These are phyloP conservation scores for Busseola fusca DNA, from an alignment of 2,888 invertebrate species.

Conservation along the genomic window DNA sequence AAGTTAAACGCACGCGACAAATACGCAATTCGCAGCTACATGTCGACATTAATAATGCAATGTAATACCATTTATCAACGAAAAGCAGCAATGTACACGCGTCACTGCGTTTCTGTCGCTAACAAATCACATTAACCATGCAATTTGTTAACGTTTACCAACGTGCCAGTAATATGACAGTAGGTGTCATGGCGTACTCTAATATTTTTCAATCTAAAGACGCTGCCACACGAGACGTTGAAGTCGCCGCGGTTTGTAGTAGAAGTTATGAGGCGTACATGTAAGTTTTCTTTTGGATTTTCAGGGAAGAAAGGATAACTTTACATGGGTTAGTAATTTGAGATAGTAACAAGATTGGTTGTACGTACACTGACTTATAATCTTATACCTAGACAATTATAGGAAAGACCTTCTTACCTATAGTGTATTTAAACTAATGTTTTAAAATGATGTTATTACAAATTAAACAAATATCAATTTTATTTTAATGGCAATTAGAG, in stretches of 20 bases:
- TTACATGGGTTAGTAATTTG: neutral
- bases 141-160: conserved; percentile 59
- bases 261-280: conserved; percentile 1
- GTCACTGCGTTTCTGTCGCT: conserved; percentile 44
- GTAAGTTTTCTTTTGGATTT: neutral
- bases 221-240: conserved; percentile 22
- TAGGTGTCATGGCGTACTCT: conserved; percentile 49
- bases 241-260: conserved; percentile 8
- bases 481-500: too few species aligned
- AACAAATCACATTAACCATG: conserved; percentile 61
- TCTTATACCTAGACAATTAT: neutral
- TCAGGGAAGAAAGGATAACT: neutral
- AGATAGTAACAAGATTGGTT: neutral
- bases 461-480: too few species aligned
- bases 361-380: neutral
- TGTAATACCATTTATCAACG: conserved; percentile 54
- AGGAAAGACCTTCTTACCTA: neutral
- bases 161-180: conserved; percentile 52
- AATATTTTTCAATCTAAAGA: conserved; percentile 53
- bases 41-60: conserved; percentile 58
- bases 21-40: conserved; percentile 36
- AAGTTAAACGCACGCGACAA: conserved; percentile 17
- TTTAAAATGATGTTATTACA: too few species aligned
- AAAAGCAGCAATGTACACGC: conserved; percentile 56
- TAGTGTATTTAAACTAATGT: too few species aligned